phyloP scores from a whole-genome alignment of 2,888 invertebrate species.

The Mesopsocus fuscifrons region DNA sequence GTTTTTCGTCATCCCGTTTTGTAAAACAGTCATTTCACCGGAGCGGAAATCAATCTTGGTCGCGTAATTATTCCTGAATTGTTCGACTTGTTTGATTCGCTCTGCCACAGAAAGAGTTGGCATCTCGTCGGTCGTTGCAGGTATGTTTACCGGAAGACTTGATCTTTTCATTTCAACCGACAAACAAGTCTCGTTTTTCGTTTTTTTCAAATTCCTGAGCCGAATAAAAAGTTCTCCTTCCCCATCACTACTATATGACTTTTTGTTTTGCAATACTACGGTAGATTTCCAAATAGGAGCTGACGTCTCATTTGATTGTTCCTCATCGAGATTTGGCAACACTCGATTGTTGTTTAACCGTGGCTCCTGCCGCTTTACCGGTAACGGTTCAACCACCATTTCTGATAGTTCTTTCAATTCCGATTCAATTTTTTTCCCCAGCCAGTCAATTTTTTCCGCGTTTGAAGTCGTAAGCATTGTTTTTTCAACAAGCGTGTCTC shows the following conservation, averaged over 20 bases:
- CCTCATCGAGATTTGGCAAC: conserved; percentile 53
- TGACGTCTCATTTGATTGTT: conserved; percentile 22
- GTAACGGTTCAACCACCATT: conserved; percentile 2
- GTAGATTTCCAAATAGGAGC: conserved; percentile 26
- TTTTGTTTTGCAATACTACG: conserved; percentile 24
- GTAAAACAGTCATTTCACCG: conserved; percentile 27
- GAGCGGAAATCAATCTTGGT: conserved; percentile 35
- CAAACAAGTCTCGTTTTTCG: conserved; percentile 15
- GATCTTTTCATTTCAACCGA: conserved; percentile 16
- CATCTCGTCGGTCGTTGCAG: conserved; percentile 2
- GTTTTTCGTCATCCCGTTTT: not conserved
- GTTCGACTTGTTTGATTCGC: conserved; percentile 29
- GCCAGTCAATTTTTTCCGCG: conserved; percentile 8
- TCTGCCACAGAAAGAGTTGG: conserved; percentile 29
- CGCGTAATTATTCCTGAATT: conserved; percentile 30
- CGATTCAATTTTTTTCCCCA: conserved; percentile 3
- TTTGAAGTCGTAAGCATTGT: conserved; percentile 10
- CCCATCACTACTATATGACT: conserved; percentile 11
- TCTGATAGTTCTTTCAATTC: conserved; percentile 7
- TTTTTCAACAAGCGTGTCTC: conserved; percentile 12
- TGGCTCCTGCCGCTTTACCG: conserved; percentile 13
- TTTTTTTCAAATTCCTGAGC: conserved; percentile 14
- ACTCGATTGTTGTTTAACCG: conserved; percentile 52
- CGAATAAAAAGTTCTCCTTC: conserved; percentile 15
- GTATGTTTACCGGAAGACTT: conserved; percentile 13